Percentiles rank a stretch among this genome's conserved stretches.
phyloP scores from a whole-genome alignment of 2,113 vertebrate species.

The Dunckerocampus dactyliophorus region DNA sequence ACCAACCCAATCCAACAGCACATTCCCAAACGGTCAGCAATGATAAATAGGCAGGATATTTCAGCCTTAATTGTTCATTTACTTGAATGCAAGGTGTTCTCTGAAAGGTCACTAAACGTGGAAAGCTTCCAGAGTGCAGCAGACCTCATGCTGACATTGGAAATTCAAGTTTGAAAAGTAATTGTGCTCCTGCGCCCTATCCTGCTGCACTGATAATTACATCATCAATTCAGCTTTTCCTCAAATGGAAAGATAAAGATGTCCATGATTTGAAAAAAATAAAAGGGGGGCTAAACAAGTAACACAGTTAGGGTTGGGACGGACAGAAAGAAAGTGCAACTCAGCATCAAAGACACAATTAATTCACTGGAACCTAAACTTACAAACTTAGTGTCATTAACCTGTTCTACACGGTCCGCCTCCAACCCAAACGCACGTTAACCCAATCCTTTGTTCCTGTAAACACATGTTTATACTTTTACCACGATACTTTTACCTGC shows the following conservation, averaged over 20 bases:
- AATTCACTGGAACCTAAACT: no score
- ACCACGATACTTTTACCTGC: no score
- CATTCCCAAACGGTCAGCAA: not conserved
- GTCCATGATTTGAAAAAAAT: not conserved
- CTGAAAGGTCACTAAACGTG: constrained; percentile 12
- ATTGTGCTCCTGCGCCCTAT: constrained; percentile 22
- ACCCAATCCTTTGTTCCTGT: no score
- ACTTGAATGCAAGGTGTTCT: not conserved
- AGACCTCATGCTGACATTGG: constrained; percentile 14
- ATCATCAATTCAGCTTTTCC: constrained; percentile 33
- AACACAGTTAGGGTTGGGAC: not conserved
- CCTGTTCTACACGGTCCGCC: no score
- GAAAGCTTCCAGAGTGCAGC: not conserved
- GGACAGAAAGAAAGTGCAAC: no score
- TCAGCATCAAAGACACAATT: not conserved
- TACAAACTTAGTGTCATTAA: no score
- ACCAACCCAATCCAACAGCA: not conserved
- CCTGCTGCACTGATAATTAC: constrained; percentile 27
- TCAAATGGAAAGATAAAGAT: constrained; percentile 36
- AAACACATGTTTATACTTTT: no score
- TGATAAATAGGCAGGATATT: constrained; percentile 12
- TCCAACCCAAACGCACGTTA: no score
- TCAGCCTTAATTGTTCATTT: constrained; percentile 14
- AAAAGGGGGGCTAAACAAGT: not conserved
- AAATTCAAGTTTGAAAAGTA: constrained; percentile 33